Percentiles rank a stretch among this genome's conserved stretches.
phyloP scores from a whole-genome alignment of 2,888 invertebrate species.

The Coleophora deauratella region DNA sequence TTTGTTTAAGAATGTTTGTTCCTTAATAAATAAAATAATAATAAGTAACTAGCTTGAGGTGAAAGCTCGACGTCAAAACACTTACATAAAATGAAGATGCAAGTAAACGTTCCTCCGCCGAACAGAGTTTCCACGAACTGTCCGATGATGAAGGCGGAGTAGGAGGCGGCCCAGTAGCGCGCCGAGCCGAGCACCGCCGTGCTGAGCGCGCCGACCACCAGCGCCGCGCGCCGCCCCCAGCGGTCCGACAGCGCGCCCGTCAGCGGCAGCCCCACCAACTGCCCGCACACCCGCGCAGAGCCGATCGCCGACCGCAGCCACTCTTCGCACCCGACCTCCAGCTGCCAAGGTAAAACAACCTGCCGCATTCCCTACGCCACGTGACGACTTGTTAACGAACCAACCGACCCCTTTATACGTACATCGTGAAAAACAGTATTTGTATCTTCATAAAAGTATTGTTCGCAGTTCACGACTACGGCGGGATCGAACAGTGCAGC shows the following conservation, averaged over 20 bases:
- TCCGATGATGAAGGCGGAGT: conserved; percentile 76
- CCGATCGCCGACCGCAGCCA: conserved; percentile 83
- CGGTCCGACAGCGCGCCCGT: conserved; percentile 82
- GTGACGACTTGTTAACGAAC: no score
- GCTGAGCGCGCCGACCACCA: conserved; percentile 70
- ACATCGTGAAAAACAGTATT: conserved; percentile 11
- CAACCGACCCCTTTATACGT: not conserved
- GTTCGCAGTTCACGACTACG: conserved; percentile 3
- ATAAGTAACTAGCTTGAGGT: no score
- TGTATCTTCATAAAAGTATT: conserved; percentile 10
- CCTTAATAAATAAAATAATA: no score
- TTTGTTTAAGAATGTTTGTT: no score
- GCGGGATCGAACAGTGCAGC: conserved; percentile 3
- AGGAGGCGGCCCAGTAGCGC: conserved; percentile 74
- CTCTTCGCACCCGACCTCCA: conserved; percentile 74
- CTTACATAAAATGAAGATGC: conserved; percentile 79
- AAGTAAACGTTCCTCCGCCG: conserved; percentile 78
- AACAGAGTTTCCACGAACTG: conserved; percentile 80
- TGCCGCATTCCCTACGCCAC: no score
- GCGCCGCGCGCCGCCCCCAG: conserved; percentile 76
- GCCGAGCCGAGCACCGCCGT: conserved; percentile 76
- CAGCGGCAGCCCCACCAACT: conserved; percentile 78
- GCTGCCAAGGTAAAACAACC: conserved; percentile 23
- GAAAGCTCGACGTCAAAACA: no score
- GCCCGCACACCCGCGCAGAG: conserved; percentile 79